These are phyloP conservation scores for Ophonus ardosiacus DNA, from an alignment of 2,888 invertebrate species.

Conservation along the genomic window DNA sequence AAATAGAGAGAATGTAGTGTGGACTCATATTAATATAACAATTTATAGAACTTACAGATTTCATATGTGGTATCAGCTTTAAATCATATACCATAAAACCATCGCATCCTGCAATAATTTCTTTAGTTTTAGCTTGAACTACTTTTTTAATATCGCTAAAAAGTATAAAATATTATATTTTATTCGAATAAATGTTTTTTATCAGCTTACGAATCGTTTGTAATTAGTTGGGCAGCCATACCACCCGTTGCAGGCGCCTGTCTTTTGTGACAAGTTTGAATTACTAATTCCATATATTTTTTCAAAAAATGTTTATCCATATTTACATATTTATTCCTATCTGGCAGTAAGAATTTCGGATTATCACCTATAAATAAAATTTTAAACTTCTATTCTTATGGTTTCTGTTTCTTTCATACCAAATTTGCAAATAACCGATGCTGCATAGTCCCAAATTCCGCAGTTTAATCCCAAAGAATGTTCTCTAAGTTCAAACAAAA, in stretches of 20 bases:
- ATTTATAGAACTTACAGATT: conserved; percentile 74
- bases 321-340: conserved; percentile 83
- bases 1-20: too few relatives aligned
- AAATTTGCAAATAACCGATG: conserved; percentile 82
- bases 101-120: conserved; percentile 81
- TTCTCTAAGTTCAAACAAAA: conserved; percentile 81
- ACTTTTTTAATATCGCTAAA: conserved; percentile 77
- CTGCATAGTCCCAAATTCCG: conserved; percentile 87
- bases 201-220: conserved; percentile 68
- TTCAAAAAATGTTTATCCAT: conserved; percentile 82
- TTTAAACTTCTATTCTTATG: not conserved
- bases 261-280: conserved; percentile 79
- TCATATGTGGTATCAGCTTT: conserved; percentile 79
- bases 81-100: conserved; percentile 85
- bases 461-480: conserved; percentile 85
- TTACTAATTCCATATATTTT: conserved; percentile 80
- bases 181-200: conserved; percentile 5
- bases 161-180: conserved; percentile 61
- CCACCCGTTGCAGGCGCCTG: conserved; percentile 83
- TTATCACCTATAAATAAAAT: conserved; percentile 75
- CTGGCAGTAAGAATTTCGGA: conserved; percentile 81
- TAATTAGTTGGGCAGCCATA: conserved; percentile 82
- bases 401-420: conserved; percentile 73
- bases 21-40: not conserved
- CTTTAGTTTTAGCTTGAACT: conserved; percentile 77